Base-by-base conservation (phyloP, 2,888 invertebrate genomes). In the Sinohyriopsis cumingii region DNA sequence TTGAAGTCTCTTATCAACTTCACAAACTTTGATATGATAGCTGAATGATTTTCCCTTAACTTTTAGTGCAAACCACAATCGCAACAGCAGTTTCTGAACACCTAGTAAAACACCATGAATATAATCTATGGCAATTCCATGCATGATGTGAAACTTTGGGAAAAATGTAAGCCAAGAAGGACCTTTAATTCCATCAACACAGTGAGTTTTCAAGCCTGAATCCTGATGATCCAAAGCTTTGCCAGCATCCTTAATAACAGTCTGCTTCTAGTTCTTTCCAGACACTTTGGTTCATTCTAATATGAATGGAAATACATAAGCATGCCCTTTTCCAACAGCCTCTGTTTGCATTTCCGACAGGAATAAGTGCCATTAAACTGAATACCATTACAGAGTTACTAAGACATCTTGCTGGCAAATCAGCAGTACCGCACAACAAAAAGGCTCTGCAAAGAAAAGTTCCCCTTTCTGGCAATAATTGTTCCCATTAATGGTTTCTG, bases 101-200 rank as follows among this genome's bases (percentile, higher is more conserved):
- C 76, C 75, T 12, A 76, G 28, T 18, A 78, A 33, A 18, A 76
- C 76, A 24, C 73, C 71, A 64, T 78, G 78, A 74, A 78, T 78
- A 45, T 78, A 78, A 24, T 78, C 78, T 24, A 75, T 73, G 3
- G 69, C 73, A 25, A 66, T 63, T 54, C 72, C 68, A 19, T 22
- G 3, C n/a, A n/a, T n/a, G n/a, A n/a, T n/a, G n/a, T n/a, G n/a
- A n/a, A n/a, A n/a, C n/a, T n/a, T n/a, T n/a, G n/a, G n/a, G n/a
- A n/a, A n/a, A n/a, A n/a, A n/a, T n/a, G n/a, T n/a, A n/a, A n/a
- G n/a, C n/a, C n/a, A n/a, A n/a, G n/a, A n/a, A n/a, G n/a, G n/a
- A n/a, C n/a, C n/a, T n/a, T n/a, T n/a, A n/a, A n/a, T n/a, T n/a
- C n/a, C n/a, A n/a, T n/a, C n/a, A n/a, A n/a, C n/a, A n/a, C n/a